Percentiles rank a stretch among this genome's conserved stretches.
These are phyloP conservation scores for Leuciscus waleckii DNA, from an alignment of 2,797 vertebrate species.

Conservation along the genomic window DNA sequence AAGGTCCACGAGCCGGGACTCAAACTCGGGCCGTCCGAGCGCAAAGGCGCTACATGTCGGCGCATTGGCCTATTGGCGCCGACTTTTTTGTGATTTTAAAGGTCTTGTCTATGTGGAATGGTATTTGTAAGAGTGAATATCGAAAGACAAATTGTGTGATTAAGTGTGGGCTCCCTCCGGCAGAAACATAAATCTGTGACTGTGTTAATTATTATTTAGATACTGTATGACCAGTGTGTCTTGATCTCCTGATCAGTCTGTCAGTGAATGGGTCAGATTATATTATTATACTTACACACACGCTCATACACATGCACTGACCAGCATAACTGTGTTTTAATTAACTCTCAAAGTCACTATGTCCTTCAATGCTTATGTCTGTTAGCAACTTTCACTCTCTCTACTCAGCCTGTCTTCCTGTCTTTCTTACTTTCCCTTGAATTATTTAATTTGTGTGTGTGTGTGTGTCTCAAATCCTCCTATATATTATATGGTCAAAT, in stretches of 20 bases:
- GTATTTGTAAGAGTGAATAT: too few species aligned
- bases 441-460: too few species aligned
- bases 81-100: not conserved
- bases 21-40: too few species aligned
- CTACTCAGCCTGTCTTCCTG: slow-evolving; percentile 15
- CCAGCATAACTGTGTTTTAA: slow-evolving; percentile 73
- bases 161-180: not conserved
- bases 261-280: slow-evolving; percentile 78
- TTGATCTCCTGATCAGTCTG: slow-evolving; percentile 74
- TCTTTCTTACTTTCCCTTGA: not conserved
- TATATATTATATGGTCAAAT: too few species aligned
- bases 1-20: too few species aligned
- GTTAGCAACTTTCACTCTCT: slow-evolving; percentile 63
- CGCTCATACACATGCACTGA: slow-evolving; percentile 38
- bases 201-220: not conserved
- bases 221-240: slow-evolving; percentile 25
- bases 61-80: too few species aligned
- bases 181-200: not conserved
- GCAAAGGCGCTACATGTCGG: too few species aligned
- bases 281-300: slow-evolving; percentile 72
- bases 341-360: slow-evolving; percentile 82
- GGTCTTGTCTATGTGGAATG: not conserved
- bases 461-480: not conserved
- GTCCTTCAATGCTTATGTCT: slow-evolving; percentile 76
- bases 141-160: not conserved